These are phyloP conservation scores for Fragum fragum DNA, from an alignment of 2,888 invertebrate genomes.

Conservation along the genomic window DNA sequence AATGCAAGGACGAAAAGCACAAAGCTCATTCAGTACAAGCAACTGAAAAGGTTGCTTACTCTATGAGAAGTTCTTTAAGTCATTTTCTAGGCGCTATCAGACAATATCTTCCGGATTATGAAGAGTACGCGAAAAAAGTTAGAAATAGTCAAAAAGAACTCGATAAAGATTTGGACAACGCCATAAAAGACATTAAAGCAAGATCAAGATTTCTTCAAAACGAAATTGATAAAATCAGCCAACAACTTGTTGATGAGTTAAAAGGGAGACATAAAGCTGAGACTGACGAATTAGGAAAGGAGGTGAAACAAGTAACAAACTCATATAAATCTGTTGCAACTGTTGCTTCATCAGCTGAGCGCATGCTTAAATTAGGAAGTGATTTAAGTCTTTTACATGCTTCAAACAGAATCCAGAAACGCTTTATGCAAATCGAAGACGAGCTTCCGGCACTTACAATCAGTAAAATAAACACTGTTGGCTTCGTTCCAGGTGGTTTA, in stretches of 20 bases:
- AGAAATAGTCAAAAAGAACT: slow-evolving; percentile 63
- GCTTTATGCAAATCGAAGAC: slow-evolving; percentile 71
- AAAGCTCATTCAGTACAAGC: slow-evolving; percentile 68
- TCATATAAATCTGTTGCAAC: slow-evolving; percentile 65
- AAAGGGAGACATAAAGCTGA: slow-evolving; percentile 66
- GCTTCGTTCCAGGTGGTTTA: slow-evolving; percentile 68
- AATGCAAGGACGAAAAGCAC: slow-evolving; percentile 69
- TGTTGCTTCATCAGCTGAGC: slow-evolving; percentile 67
- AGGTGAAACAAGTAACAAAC: slow-evolving; percentile 58
- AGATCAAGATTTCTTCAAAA: slow-evolving; percentile 66
- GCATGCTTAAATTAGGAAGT: slow-evolving; percentile 68
- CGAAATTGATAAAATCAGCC: slow-evolving; percentile 70
- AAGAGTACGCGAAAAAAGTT: slow-evolving; percentile 66
- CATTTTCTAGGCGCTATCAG: slow-evolving; percentile 74
- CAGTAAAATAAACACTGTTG: slow-evolving; percentile 63
- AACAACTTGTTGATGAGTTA: slow-evolving; percentile 64
- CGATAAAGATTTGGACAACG: slow-evolving; percentile 66
- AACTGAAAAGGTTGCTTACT: slow-evolving; percentile 63
- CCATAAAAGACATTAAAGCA: slow-evolving; percentile 67
- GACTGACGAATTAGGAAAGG: slow-evolving; percentile 61
- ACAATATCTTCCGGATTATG: slow-evolving; percentile 70
- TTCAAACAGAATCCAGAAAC: slow-evolving; percentile 66
- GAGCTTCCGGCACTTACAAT: slow-evolving; percentile 64
- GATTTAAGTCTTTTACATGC: slow-evolving; percentile 68
- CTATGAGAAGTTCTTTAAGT: slow-evolving; percentile 60